A percentile compares a stretch with the other conserved stretches of the same genome.
Evolutionary conservation across 2,797 vertebrate species (phyloP).

Genomic region (Leucoraja ocellata): DNA sequence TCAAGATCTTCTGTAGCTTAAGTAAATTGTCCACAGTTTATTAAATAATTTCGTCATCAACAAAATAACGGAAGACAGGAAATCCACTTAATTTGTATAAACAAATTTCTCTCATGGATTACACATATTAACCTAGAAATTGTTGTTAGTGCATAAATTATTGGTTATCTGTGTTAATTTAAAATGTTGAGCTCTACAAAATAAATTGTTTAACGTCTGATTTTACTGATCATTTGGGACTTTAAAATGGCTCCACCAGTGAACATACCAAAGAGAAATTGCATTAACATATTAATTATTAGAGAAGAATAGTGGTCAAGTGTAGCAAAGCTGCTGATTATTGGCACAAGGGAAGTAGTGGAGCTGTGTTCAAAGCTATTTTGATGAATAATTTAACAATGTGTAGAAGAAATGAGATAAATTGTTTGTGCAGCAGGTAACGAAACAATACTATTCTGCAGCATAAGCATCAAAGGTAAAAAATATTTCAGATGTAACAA

Average conservation of each 20-base stretch:
- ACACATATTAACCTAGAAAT: not conserved
- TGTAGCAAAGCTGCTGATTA: not conserved
- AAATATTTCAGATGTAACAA: not conserved
- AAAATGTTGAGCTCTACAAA: not conserved
- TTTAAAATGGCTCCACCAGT: not conserved
- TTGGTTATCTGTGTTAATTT: not conserved
- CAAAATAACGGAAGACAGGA: not conserved
- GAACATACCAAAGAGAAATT: not conserved
- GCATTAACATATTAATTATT: not conserved
- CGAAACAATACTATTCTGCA: not conserved
- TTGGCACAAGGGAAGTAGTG: not conserved
- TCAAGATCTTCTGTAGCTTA: not conserved
- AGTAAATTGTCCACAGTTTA: not conserved
- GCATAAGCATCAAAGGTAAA: not conserved
- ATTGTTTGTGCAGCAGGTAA: not conserved
- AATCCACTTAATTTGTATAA: slow-evolving; percentile 4
- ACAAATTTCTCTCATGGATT: not conserved
- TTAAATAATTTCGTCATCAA: not conserved
- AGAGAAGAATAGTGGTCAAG: not conserved
- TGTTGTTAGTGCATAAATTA: not conserved
- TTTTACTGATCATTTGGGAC: not conserved
- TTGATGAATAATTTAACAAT: not conserved
- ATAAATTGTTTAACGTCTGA: not conserved
- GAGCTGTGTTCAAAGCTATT: not conserved
- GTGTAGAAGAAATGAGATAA: not conserved